Percentiles rank a stretch among this genome's conserved stretches.
Conservation (phyloP, 2,888 invertebrate species). For the Onthophagus sagittarius region DNA sequence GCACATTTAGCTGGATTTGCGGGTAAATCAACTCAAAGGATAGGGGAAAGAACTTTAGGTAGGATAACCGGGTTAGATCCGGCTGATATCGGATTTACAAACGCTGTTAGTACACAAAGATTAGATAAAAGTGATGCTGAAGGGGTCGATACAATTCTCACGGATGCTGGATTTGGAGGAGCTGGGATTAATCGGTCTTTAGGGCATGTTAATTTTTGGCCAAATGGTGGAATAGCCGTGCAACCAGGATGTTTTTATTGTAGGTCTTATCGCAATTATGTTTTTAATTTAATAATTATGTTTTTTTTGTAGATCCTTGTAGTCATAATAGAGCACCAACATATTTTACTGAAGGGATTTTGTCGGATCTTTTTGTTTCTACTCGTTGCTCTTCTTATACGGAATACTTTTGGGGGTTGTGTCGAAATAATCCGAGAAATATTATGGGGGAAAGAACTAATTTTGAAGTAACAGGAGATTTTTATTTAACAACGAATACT, state of each 20-base stretch:
- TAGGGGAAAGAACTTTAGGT: slow-evolving; percentile 7
- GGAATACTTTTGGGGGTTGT: slow-evolving; percentile 5
- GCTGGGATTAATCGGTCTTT: slow-evolving; percentile 56
- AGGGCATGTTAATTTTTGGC: slow-evolving; percentile 72
- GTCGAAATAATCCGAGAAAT: slow-evolving; percentile 9
- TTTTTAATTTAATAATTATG: neutral
- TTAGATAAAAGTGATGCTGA: slow-evolving; percentile 56
- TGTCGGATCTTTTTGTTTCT: slow-evolving; percentile 9
- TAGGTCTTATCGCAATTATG: slow-evolving; percentile 8
- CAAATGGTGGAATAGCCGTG: slow-evolving; percentile 63
- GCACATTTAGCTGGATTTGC: slow-evolving; percentile 40
- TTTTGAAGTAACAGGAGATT: slow-evolving; percentile 10
- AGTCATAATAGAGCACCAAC: slow-evolving; percentile 16
- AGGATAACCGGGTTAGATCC: slow-evolving; percentile 53
- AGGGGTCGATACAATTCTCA: slow-evolving; percentile 65
- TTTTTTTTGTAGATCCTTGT: slow-evolving; percentile 12
- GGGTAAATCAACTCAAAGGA: slow-evolving; percentile 14
- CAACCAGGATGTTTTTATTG: slow-evolving; percentile 59
- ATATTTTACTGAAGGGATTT: slow-evolving; percentile 17
- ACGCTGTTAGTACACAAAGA: slow-evolving; percentile 50
- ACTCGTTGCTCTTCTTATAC: slow-evolving; percentile 8
- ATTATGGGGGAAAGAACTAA: neutral
- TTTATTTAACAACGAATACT: slow-evolving; percentile 8
- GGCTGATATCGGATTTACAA: slow-evolving; percentile 56
- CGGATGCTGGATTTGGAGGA: slow-evolving; percentile 66